Conservation (phyloP, 1,140 invertebrate genomes). For the Bombus haemorrhoidalis region DNA sequence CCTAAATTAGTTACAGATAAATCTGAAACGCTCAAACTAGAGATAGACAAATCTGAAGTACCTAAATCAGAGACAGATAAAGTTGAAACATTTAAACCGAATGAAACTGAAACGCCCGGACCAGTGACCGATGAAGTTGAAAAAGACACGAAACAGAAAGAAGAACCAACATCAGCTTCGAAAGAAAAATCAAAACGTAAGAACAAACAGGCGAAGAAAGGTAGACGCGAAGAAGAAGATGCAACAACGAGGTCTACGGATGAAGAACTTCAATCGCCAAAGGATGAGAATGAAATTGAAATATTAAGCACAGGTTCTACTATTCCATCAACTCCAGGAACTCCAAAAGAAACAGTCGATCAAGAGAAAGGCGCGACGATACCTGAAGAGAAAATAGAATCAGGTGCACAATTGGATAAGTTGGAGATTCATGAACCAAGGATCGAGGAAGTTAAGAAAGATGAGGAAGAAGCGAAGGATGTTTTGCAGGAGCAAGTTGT, state of each 20-base stretch:
- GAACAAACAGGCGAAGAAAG: slow-evolving; percentile 17
- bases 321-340: neutral
- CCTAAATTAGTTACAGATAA: neutral
- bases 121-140: neutral
- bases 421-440: neutral
- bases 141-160: neutral
- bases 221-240: slow-evolving; percentile 8
- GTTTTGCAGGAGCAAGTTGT: neutral
- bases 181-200: slow-evolving; percentile 37
- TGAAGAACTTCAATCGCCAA: neutral
- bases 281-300: neutral
- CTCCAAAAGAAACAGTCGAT: neutral
- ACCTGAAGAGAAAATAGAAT: neutral
- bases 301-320: neutral
- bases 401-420: neutral
- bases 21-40: neutral
- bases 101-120: neutral
- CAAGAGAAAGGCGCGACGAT: too few relatives aligned
- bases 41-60: neutral
- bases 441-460: neutral
- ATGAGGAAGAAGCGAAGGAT: neutral
- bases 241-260: neutral
- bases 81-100: neutral
- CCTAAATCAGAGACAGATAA: neutral
- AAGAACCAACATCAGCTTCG: neutral